Percentiles rank a stretch among this genome's conserved stretches.
These are phyloP conservation scores for Morone chrysops DNA, from an alignment of 2,113 vertebrate genomes.

Conservation along the genomic window DNA sequence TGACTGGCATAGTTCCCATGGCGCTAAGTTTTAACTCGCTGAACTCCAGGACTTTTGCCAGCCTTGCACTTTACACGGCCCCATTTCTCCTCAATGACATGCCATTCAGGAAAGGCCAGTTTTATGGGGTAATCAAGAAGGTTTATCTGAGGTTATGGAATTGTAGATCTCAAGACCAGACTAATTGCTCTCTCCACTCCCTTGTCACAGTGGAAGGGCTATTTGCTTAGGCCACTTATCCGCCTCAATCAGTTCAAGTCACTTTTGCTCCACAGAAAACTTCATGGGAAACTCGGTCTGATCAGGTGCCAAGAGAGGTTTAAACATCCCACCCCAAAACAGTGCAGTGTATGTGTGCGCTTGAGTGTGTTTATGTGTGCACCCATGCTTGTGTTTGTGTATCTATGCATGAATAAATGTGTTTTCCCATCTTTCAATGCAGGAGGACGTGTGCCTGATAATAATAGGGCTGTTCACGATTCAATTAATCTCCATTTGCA, in stretches of 20 bases:
- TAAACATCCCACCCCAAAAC: constrained; percentile 52
- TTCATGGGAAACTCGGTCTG: constrained; percentile 76
- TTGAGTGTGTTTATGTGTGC: neutral
- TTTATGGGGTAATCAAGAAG: constrained; percentile 68
- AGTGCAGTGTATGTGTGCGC: neutral
- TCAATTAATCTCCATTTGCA: constrained; percentile 61
- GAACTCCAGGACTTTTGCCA: constrained; percentile 70
- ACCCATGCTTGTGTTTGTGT: constrained; percentile 13
- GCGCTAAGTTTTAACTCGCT: constrained; percentile 47
- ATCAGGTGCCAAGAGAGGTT: constrained; percentile 64
- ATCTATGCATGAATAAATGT: constrained; percentile 30
- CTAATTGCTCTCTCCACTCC: constrained; percentile 71
- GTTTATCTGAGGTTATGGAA: constrained; percentile 78
- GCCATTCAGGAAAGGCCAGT: constrained; percentile 70
- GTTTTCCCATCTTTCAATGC: constrained; percentile 23
- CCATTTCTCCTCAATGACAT: constrained; percentile 62
- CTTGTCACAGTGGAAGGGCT: constrained; percentile 64
- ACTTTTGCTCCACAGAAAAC: constrained; percentile 65
- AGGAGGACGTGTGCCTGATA: constrained; percentile 23
- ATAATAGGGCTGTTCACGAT: constrained; percentile 37
- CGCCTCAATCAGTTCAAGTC: constrained; percentile 67
- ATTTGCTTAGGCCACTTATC: constrained; percentile 73
- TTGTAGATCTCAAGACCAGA: constrained; percentile 57
- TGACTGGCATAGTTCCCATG: constrained; percentile 56
- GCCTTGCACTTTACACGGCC: constrained; percentile 52